Evolutionary conservation across 2,113 vertebrate species (phyloP).

Genomic region (Cnemophilus loriae): DNA sequence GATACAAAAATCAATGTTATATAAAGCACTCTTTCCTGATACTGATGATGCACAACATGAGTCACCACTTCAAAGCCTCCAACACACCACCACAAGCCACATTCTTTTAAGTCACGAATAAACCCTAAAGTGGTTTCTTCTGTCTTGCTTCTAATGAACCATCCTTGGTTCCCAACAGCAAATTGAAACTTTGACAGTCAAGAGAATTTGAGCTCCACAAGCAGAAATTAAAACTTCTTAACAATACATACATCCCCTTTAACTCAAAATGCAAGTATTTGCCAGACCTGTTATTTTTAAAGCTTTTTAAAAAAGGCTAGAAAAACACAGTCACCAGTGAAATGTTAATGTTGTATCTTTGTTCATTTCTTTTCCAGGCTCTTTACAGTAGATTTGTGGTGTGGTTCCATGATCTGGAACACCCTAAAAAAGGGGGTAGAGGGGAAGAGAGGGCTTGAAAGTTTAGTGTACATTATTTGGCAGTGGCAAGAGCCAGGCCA

Average conservation of each 20-base stretch:
- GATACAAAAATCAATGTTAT: constrained; percentile 24
- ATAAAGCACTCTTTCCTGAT: constrained; percentile 46
- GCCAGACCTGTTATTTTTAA: background rate
- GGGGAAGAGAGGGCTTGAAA: background rate
- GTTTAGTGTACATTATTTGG: background rate
- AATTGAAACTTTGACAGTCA: background rate
- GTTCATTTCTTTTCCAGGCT: background rate
- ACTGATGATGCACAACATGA: constrained; percentile 50
- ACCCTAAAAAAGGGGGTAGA: background rate
- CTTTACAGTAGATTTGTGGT: background rate
- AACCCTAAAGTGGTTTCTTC: constrained; percentile 23
- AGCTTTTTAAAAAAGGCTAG: background rate
- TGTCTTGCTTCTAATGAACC: background rate
- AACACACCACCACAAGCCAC: constrained; percentile 35
- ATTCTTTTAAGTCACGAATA: constrained; percentile 11
- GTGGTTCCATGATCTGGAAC: background rate
- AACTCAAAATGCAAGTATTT: background rate
- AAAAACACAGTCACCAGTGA: background rate
- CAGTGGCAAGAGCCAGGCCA: background rate
- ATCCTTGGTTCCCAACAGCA: background rate
- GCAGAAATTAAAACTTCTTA: background rate
- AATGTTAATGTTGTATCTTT: background rate
- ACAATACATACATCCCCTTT: background rate
- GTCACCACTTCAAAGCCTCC: constrained; percentile 56
- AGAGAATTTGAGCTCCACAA: background rate